Evolutionary conservation across 53 echinoderm and acorn worm genomes (phyloP).

Genomic region (Mesocentrotus franciscanus): DNA sequence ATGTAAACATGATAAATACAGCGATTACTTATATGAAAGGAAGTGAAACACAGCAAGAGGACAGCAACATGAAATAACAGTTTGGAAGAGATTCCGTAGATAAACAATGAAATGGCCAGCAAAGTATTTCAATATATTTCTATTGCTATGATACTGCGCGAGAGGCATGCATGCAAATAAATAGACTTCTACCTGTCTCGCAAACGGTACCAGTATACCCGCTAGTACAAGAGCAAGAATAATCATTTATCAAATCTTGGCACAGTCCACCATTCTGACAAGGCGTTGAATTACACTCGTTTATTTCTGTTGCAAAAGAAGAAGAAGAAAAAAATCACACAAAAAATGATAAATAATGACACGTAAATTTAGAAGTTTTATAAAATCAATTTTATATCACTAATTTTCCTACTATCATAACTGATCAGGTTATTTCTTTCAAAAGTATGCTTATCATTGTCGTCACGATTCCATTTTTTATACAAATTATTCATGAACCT

Average conservation of each 20-base stretch:
- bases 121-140: not conserved
- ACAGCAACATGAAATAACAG: not conserved
- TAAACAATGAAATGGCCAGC: not conserved
- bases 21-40: not conserved
- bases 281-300: constrained; percentile 44
- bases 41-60: not conserved
- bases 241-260: constrained; percentile 16
- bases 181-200: constrained; percentile 1
- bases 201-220: constrained; percentile 19
- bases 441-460: no score
- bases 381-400: not conserved
- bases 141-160: not conserved
- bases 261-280: constrained; percentile 59
- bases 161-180: not conserved
- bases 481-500: no score
- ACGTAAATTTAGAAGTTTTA: not conserved
- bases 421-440: no score
- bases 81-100: not conserved
- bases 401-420: no score
- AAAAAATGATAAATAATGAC: not conserved
- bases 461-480: no score
- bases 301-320: constrained; percentile 2
- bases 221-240: not conserved
- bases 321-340: not conserved
- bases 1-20: not conserved